Base-by-base conservation (phyloP, 2,113 vertebrate genomes). In the Eonycteris spelaea region DNA sequence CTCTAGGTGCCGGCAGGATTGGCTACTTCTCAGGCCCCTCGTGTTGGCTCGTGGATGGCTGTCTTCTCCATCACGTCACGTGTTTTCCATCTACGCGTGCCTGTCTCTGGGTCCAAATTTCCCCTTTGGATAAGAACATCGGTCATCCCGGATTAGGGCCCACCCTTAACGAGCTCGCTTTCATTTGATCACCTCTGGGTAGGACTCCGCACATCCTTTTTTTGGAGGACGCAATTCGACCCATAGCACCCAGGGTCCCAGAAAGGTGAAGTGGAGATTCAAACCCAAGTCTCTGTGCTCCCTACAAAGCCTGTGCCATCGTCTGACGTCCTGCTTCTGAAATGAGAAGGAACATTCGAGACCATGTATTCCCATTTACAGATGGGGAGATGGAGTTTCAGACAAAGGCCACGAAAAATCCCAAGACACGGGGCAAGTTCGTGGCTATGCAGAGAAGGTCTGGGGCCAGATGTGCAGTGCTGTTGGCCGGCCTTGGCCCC, bases 231-330 rank as follows among this genome's bases (percentile, higher is more conserved):
- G n/a, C 55, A 57, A 19, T 51, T 83, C 24, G 35, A 90, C 26
- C 33, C 38, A 5, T 3, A 65, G 70, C 18, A 57, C 73, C 19
- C 28, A 43, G 18, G 35, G 59, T 40, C 48, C 79, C 22, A 68
- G 95, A 68, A 68, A 45, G 7, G 38, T 40, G 40, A 94, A 12
- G n/a, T 3, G 43, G 16, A 63, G 33, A 68, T 40, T 43, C 67
- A 67, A 96, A 92, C 13, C 26, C 57, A 74, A 94, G 53, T 48
- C 28, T 74, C 86, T 88, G 65, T 15, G 35, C 48, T 86, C 26
- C 86, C 65, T 89, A 28, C 6, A 55, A 79, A 84, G 78, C 33
- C 86, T 26, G 21, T 68, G 33, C 59, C 43, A 43, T 15, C 6
- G 1, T 2, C 53, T 1, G 2, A 40, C 59, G 70, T 8, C 38